Percentiles rank a stretch among this genome's conserved stretches.
These are phyloP conservation scores for Ennomos erosarius DNA, from an alignment of 2,888 invertebrate species.

Conservation along the genomic window DNA sequence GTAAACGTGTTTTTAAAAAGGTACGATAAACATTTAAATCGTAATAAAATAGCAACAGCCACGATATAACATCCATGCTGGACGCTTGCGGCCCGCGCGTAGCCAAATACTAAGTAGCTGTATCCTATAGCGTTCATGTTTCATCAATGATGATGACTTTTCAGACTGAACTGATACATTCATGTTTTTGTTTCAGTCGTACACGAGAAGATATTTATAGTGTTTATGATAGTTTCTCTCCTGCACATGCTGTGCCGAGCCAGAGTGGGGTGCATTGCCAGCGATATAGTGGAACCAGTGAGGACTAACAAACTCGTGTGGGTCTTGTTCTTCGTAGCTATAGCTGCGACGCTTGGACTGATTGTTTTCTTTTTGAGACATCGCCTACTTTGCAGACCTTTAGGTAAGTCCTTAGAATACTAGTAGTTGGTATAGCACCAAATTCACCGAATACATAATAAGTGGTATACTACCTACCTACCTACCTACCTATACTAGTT, in stretches of 20 bases:
- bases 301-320: conserved; percentile 88
- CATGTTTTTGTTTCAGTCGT: conserved; percentile 85
- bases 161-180: too few species aligned
- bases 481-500: too few species aligned
- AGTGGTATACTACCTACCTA: too few species aligned
- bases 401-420: conserved; percentile 92
- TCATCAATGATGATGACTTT: too few species aligned
- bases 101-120: too few species aligned
- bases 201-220: conserved; percentile 96
- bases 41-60: too few species aligned
- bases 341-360: conserved; percentile 92
- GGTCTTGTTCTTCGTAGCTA: conserved; percentile 90
- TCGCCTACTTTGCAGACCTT: conserved; percentile 94
- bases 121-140: too few species aligned
- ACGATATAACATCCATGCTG: too few species aligned
- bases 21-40: too few species aligned
- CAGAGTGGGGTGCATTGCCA: conserved; percentile 72
- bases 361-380: conserved; percentile 95
- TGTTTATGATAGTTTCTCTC: conserved; percentile 94
- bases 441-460: too few species aligned
- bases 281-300: conserved; percentile 79
- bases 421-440: too few species aligned
- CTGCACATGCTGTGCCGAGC: conserved; percentile 90
- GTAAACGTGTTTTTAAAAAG: not conserved
- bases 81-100: too few species aligned